Base-by-base conservation (phyloP, 2,888 invertebrate genomes). In the Caenorhabditis doughertyi region DNA sequence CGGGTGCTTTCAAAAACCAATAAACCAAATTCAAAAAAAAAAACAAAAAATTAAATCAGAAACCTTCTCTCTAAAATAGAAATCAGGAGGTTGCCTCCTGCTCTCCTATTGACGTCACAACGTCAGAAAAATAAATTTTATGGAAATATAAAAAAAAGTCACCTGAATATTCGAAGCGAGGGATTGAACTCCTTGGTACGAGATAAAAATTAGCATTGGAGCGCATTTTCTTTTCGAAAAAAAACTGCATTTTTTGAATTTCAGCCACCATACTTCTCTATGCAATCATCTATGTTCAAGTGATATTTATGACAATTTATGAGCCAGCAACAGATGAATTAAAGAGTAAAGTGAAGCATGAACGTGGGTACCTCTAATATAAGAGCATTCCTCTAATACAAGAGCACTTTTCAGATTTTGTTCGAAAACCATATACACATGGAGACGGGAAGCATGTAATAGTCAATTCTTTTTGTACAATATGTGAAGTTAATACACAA, bases 401-500 rank as follows among this genome's bases (percentile, higher is more conserved):
- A 2, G 7, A 3, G 11, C 3, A 4, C 51, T 35, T 71, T 71
- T 25, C 62, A 68, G 80, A 65, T n/a, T 79, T 68, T 23, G 42
- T 49, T 0, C 47, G 80, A 27, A 56, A 60, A 44, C 53, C 70
- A 7, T 84, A 72, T 55, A 42, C 60, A 5, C 16, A 68, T 0
- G 68, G 47, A n/a, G 25, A 23, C 1, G 76, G 79, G 2, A 51
- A 95, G 55, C 96, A 98, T 92, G 92, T 95, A 25, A 88, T 88
- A 2, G 80, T 81, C 13, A 68, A 87, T 27, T 68, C 72, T 11
- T 86, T 83, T 60, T 89, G 89, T 62, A 83, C 81, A 32, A 74
- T 89, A 21, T 89, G 89, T 47, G 93, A 94, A 21, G 94, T 95
- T 2, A 96, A 97, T 92, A 90, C 96, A 56, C 94, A 95, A 4